Evolutionary conservation across 2,888 invertebrate genomes (phyloP).

Genomic region (Frankliniella fusca): DNA sequence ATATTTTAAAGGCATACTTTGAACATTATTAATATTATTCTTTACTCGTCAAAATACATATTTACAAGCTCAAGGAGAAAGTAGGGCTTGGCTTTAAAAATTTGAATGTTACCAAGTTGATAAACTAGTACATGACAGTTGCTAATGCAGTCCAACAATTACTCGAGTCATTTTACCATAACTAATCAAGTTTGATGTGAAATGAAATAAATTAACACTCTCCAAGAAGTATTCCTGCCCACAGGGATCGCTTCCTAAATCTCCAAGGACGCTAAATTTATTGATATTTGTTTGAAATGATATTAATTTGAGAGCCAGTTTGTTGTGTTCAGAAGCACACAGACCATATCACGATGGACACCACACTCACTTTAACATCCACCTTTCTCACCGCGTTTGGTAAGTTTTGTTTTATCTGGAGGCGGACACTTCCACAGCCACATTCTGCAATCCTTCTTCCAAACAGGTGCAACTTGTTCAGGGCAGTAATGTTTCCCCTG

Average conservation of each 20-base stretch:
- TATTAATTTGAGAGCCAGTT: neutral
- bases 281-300: neutral
- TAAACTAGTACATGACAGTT: neutral
- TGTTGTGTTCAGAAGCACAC: neutral
- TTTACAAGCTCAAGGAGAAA: too few species aligned
- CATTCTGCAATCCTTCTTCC: slow-evolving; percentile 68
- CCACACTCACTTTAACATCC: neutral
- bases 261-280: neutral
- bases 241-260: neutral
- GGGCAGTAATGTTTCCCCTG: slow-evolving; percentile 41
- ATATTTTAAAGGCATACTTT: too few species aligned
- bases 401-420: neutral
- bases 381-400: slow-evolving; percentile 38
- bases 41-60: too few species aligned
- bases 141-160: neutral
- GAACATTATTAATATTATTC: too few species aligned
- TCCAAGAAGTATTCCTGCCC: neutral
- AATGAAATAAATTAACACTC: neutral
- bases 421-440: slow-evolving; percentile 56
- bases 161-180: neutral
- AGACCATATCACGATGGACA: neutral
- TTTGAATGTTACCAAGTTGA: neutral
- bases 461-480: slow-evolving; percentile 59
- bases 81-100: neutral
- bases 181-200: neutral